phyloP scores from a whole-genome alignment of 2,888 invertebrate species.

The Drosophila conformis region DNA sequence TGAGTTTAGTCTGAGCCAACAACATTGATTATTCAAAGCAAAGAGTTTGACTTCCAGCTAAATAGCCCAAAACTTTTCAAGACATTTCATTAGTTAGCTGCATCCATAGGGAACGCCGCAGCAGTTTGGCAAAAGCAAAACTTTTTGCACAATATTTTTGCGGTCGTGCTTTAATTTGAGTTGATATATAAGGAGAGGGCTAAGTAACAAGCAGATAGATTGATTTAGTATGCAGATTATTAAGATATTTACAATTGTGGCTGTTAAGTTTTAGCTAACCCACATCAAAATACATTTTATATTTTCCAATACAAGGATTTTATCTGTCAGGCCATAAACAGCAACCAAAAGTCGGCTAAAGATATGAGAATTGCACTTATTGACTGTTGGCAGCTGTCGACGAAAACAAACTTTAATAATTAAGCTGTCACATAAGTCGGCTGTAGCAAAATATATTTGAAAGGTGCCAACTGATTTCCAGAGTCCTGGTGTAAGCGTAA shows the following conservation, averaged over 20 bases:
- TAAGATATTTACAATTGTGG: constrained; percentile 6
- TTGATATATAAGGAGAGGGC: background rate
- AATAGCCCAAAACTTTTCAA: constrained; percentile 51
- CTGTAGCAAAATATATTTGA: background rate
- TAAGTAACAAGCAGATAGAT: constrained; percentile 1
- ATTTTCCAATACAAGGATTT: constrained; percentile 4
- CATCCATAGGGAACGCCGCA: background rate
- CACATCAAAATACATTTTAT: constrained; percentile 25
- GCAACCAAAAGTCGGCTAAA: background rate
- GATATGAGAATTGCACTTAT: constrained; percentile 5
- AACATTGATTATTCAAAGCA: constrained; percentile 20
- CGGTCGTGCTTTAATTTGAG: constrained; percentile 7
- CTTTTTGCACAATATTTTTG: background rate
- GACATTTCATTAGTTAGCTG: constrained; percentile 49
- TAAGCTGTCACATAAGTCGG: background rate
- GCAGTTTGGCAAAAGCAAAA: constrained; percentile 3
- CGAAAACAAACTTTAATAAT: constrained; percentile 10
- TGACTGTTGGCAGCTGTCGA: constrained; percentile 37
- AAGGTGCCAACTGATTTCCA: background rate
- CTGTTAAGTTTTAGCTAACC: constrained; percentile 5
- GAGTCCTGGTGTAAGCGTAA: background rate
- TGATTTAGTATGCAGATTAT: background rate
- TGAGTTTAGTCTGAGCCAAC: constrained; percentile 11
- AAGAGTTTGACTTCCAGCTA: constrained; percentile 32
- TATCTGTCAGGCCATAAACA: constrained; percentile 4